These are phyloP conservation scores for Gila orcuttii DNA, from an alignment of 2,113 vertebrate species.

Conservation along the genomic window DNA sequence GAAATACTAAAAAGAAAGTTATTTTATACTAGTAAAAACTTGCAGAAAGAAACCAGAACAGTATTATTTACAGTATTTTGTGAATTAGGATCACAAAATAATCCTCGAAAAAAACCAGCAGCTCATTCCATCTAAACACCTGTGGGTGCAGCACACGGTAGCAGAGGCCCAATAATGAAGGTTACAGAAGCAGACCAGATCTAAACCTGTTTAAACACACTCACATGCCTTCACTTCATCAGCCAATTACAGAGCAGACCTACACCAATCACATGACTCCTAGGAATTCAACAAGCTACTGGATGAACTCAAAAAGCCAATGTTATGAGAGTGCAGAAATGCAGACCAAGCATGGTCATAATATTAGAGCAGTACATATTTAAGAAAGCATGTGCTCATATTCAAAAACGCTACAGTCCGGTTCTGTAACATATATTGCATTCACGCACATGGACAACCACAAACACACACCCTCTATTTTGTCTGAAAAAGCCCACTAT, in stretches of 20 bases:
- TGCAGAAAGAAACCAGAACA: neutral
- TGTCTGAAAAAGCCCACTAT: no score
- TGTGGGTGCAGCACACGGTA: neutral
- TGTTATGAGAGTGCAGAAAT: constrained; percentile 7
- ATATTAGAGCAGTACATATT: neutral
- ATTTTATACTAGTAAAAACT: neutral
- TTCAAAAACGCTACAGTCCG: neutral
- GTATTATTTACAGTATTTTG: neutral
- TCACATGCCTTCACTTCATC: constrained; percentile 73
- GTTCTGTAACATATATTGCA: neutral
- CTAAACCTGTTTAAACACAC: constrained; percentile 69
- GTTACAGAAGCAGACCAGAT: constrained; percentile 43
- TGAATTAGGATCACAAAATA: neutral
- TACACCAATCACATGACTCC: constrained; percentile 68
- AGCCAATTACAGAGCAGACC: constrained; percentile 57
- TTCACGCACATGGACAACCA: neutral
- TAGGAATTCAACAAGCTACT: constrained; percentile 37
- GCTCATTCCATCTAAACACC: neutral
- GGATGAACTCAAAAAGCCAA: neutral
- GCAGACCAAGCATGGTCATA: neutral
- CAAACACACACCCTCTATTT: no score
- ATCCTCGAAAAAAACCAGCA: neutral
- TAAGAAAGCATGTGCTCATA: neutral
- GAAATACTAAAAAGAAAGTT: neutral
- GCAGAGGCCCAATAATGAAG: neutral